Percentiles rank a stretch among this genome's conserved stretches.
Conservation (phyloP, 2,113 vertebrate genomes). For the Aptenodytes patagonicus region DNA sequence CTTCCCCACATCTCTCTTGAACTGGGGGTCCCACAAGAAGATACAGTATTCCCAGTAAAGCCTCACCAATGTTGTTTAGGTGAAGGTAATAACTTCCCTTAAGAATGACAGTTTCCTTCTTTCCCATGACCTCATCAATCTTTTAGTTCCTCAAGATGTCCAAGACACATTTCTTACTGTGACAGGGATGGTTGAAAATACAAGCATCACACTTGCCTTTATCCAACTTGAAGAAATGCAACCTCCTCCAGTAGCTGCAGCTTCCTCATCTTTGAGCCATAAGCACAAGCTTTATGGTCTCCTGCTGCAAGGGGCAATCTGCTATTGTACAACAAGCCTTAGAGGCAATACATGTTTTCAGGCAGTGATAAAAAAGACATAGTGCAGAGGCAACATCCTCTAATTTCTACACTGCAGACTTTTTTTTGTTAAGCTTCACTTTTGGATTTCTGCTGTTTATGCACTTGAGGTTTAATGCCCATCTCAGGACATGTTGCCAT, state of each 20-base stretch:
- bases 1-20: background rate
- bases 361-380: background rate
- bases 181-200: background rate
- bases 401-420: background rate
- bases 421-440: background rate
- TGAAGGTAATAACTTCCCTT: background rate
- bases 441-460: background rate
- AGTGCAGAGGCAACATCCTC: background rate
- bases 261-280: background rate
- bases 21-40: background rate
- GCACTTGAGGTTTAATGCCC: background rate
- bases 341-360: background rate
- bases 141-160: background rate
- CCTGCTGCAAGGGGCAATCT: background rate
- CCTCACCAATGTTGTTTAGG: background rate
- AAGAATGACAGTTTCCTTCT: background rate
- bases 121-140: background rate
- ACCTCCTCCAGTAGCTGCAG: background rate
- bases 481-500: background rate
- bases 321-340: background rate
- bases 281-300: background rate
- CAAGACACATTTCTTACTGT: background rate
- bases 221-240: background rate
- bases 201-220: background rate
- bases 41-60: background rate